A percentile compares a stretch with the other conserved stretches of the same genome.
These are phyloP conservation scores for Delphinus delphis DNA, from an alignment of 2,113 vertebrate species.

Conservation along the genomic window DNA sequence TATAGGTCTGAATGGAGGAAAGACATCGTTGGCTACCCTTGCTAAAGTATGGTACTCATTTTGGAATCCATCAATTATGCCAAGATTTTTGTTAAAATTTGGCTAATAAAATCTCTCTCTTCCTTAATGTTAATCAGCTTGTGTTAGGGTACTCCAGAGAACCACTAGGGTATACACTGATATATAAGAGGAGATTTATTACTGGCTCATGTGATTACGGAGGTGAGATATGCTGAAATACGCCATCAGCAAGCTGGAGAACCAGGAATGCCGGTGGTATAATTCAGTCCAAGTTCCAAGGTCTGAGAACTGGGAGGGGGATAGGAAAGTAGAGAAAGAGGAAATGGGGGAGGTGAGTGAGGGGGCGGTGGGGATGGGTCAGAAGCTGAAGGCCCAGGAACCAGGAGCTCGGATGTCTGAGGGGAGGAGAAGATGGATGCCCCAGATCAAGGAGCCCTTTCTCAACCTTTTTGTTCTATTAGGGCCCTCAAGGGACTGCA, in stretches of 20 bases:
- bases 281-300: not conserved
- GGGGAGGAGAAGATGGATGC: not conserved
- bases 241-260: not conserved
- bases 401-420: not conserved
- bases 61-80: not conserved
- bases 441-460: not conserved
- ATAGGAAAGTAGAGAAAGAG: not conserved
- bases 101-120: not conserved
- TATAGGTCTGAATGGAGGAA: not conserved
- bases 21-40: not conserved
- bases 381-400: not conserved
- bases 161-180: not conserved
- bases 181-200: not conserved
- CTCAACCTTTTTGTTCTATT: not conserved
- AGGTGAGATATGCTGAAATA: not conserved
- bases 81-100: not conserved
- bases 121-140: not conserved
- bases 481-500: not conserved
- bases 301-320: not conserved
- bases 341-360: accelerated
- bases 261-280: not conserved
- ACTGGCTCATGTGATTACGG: not conserved
- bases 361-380: too few species aligned
- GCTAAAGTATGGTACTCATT: not conserved
- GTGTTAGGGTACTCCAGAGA: not conserved